A percentile compares a stretch with the other conserved stretches of the same genome.
These are phyloP conservation scores for Quadriops clusia DNA, from an alignment of 2,888 invertebrate species.

Conservation along the genomic window DNA sequence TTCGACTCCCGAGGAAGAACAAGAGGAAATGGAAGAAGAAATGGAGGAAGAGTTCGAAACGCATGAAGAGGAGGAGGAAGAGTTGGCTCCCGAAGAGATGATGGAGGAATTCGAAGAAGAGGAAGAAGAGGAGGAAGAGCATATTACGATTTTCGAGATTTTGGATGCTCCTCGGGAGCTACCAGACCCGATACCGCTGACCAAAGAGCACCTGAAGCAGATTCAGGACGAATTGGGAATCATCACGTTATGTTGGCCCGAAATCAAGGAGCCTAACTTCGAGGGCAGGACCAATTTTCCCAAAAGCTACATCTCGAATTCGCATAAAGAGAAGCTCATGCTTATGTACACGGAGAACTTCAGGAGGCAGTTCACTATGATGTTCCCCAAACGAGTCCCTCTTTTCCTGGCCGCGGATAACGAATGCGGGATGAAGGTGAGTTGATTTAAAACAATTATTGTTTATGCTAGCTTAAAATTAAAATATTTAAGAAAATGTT, in stretches of 20 bases:
- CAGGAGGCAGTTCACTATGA: conserved; percentile 52
- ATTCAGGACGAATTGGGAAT: conserved; percentile 46
- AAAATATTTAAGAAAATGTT: conserved; percentile 1
- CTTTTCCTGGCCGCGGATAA: conserved; percentile 60
- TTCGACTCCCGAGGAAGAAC: conserved; percentile 3
- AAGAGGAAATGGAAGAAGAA: conserved; percentile 2
- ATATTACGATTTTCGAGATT: conserved; percentile 28
- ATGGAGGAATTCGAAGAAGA: conserved; percentile 15
- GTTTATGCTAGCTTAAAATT: conserved; percentile 2
- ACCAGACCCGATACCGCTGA: conserved; percentile 32
- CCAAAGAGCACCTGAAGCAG: conserved; percentile 43
- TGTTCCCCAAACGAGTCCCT: conserved; percentile 50
- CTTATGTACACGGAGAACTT: conserved; percentile 70
- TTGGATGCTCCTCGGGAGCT: conserved; percentile 29
- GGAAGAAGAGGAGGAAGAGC: conserved; percentile 22
- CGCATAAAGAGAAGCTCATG: conserved; percentile 56
- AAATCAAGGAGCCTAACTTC: conserved; percentile 42
- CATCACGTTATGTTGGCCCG: conserved; percentile 54
- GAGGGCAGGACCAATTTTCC: conserved; percentile 50
- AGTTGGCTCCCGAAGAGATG: conserved; percentile 7
- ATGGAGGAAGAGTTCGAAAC: background rate
- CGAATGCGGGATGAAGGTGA: conserved; percentile 66
- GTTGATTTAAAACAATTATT: conserved; percentile 4
- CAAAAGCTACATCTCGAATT: conserved; percentile 51
- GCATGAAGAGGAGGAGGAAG: background rate